These are phyloP conservation scores for Drosophila gunungcola DNA, from an alignment of 1,140 invertebrate species.

Conservation along the genomic window DNA sequence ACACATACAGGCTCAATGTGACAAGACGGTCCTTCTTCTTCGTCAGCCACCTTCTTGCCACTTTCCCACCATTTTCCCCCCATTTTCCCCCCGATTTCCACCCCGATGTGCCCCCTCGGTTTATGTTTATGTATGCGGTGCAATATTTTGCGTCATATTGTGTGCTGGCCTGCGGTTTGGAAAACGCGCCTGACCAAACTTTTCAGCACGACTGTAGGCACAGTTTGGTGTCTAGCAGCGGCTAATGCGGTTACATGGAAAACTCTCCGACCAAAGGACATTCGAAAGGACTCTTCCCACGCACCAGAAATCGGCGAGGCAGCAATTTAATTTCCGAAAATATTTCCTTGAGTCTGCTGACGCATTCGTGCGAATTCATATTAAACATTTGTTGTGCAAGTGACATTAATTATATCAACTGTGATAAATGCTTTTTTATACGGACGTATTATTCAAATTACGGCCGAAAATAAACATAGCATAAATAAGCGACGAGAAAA, in stretches of 20 bases:
- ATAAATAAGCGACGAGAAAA: slow-evolving; percentile 50
- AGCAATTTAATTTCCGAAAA: slow-evolving; percentile 54
- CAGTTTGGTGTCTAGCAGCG: slow-evolving; percentile 59
- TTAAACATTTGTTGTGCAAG: slow-evolving; percentile 45
- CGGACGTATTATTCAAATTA: slow-evolving; percentile 72
- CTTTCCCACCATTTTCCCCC: slow-evolving; percentile 8
- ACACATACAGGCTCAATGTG: slow-evolving; percentile 45
- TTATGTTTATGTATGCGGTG: slow-evolving; percentile 78
- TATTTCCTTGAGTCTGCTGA: slow-evolving; percentile 39
- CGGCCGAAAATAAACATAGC: slow-evolving; percentile 27
- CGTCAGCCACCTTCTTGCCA: slow-evolving; percentile 14
- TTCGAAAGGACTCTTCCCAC: slow-evolving; percentile 8
- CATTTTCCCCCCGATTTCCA: not conserved
- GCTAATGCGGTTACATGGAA: slow-evolving; percentile 64
- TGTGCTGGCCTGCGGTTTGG: slow-evolving; percentile 58
- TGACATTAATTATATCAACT: slow-evolving; percentile 74
- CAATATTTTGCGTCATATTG: slow-evolving; percentile 79
- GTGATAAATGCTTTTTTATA: slow-evolving; percentile 74
- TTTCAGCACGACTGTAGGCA: slow-evolving; percentile 63
- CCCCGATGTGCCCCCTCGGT: slow-evolving; percentile 2
- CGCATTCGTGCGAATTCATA: slow-evolving; percentile 31
- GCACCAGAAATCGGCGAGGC: slow-evolving; percentile 6
- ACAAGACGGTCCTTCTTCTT: slow-evolving; percentile 25
- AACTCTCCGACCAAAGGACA: slow-evolving; percentile 12
- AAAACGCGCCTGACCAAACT: slow-evolving; percentile 43